Base-by-base conservation (phyloP, 2,888 invertebrate genomes). In the Ctenicera cuprea region DNA sequence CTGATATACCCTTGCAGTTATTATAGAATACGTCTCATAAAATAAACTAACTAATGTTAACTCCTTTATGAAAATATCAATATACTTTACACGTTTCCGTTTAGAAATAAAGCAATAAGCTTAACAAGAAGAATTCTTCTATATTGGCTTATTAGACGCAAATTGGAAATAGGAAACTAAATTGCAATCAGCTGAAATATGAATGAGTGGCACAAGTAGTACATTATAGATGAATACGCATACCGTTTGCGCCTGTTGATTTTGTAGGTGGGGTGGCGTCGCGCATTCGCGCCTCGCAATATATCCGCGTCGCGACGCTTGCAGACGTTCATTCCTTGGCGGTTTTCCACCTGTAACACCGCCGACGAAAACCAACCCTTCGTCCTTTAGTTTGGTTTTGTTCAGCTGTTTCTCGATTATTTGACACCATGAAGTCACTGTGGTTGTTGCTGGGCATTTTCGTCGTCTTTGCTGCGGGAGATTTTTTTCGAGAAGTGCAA, bases 371-470 rank as follows among this genome's bases (percentile, higher is more conserved):
- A 43, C 64, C 64, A 43, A 64, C 41, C 57, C 76, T 75, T 62
- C 52, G 48, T 18, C 70, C 69, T 78, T 78, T 78, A 76, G 80
- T 82, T 82, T 78, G 71, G 77, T 81, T 80, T 79, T 77, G 76
- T 79, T 78, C 77, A 76, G 75, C 75, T 77, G 80, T 80, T 81
- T 75, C 76, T 74, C 70, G 50, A 71, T 77, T 75, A 73, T 71
- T 74, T 74, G 50, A 77, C 79, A 84, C 79, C 76, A 87, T 87
- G 86, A 85, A 83, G 82, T 84, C 84, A 78, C 81, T 84, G 77
- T 85, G 85, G 85, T 80, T 86, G 71, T 79, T 86, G 69, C 74
- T 87, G 77, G 82, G 84, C 66, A 82, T 84, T 73, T 84, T 85
- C 80, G 78, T 83, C 76, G 80, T 86, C 77, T 80, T 86, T 70